phyloP scores from a whole-genome alignment of 1,140 invertebrate genomes.

The Hycleus cichorii region DNA sequence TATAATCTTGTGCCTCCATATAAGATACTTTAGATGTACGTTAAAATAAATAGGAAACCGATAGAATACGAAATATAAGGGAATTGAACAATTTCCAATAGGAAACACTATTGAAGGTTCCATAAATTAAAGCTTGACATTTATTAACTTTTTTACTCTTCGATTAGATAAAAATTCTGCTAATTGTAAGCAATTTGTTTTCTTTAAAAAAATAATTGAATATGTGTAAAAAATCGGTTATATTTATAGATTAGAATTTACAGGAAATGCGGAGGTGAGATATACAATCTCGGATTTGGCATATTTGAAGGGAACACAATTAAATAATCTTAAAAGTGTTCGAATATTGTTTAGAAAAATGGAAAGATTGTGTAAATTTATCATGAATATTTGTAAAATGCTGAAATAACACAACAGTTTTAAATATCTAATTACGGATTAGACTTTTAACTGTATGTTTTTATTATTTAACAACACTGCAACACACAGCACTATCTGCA shows the following conservation, averaged over 20 bases:
- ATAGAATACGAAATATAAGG: too few relatives aligned
- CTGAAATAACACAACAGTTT: slow-evolving; percentile 1
- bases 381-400: background rate
- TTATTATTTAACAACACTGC: too few relatives aligned
- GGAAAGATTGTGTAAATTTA: slow-evolving; percentile 8
- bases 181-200: too few relatives aligned
- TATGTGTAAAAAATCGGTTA: background rate
- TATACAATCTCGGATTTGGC: slow-evolving; percentile 10
- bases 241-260: slow-evolving; percentile 4
- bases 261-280: slow-evolving; percentile 13
- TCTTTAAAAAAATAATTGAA: too few relatives aligned
- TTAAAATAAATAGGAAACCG: too few relatives aligned
- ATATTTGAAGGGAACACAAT: slow-evolving; percentile 3
- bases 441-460: too few relatives aligned
- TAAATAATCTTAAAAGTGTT: slow-evolving; percentile 4
- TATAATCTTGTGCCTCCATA: slow-evolving; percentile 35
- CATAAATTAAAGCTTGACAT: too few relatives aligned
- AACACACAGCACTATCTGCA: background rate
- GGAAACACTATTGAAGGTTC: too few relatives aligned
- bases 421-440: slow-evolving; percentile 4
- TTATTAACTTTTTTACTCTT: too few relatives aligned
- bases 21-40: background rate
- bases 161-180: too few relatives aligned
- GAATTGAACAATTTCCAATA: too few relatives aligned
- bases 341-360: background rate